Conservation (phyloP, 2,797 vertebrate genomes). For the Percopsis omiscomaycus region DNA sequence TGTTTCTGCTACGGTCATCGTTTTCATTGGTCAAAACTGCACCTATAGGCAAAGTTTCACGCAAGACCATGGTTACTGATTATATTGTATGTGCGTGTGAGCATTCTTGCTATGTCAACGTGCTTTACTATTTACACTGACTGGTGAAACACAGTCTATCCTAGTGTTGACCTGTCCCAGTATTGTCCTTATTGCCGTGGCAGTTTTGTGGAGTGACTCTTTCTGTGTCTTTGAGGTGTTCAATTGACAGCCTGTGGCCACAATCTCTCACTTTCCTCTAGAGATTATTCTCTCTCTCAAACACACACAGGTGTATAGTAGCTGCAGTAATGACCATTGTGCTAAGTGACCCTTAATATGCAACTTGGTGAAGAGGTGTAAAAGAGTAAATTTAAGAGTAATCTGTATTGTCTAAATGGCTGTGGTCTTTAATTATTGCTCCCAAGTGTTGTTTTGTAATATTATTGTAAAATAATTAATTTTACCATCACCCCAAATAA, state of each 20-base stretch:
- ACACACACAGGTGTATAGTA: constrained; percentile 73
- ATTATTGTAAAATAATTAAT: constrained; percentile 31
- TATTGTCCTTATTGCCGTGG: constrained; percentile 76
- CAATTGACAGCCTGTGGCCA: neutral
- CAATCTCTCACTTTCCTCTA: constrained; percentile 57
- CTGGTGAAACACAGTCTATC: constrained; percentile 71
- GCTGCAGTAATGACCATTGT: constrained; percentile 78
- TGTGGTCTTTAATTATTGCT: constrained; percentile 69
- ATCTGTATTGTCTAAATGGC: constrained; percentile 74
- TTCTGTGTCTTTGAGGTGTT: constrained; percentile 74
- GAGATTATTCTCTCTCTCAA: constrained; percentile 41
- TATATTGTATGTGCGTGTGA: constrained; percentile 32
- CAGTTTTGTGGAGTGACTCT: constrained; percentile 76
- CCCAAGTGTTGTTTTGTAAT: constrained; percentile 46
- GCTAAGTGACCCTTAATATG: constrained; percentile 81
- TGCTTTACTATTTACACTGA: constrained; percentile 66
- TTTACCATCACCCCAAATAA: constrained; percentile 27
- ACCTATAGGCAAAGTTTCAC: constrained; percentile 43
- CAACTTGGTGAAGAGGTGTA: constrained; percentile 79
- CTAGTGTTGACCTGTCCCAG: constrained; percentile 73
- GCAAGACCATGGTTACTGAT: constrained; percentile 41
- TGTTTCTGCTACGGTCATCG: neutral
- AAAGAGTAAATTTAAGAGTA: constrained; percentile 72
- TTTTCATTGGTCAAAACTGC: constrained; percentile 28
- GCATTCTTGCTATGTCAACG: constrained; percentile 55